These are phyloP conservation scores for Cantharis rufa DNA, from an alignment of 2,888 invertebrate species.

Conservation along the genomic window DNA sequence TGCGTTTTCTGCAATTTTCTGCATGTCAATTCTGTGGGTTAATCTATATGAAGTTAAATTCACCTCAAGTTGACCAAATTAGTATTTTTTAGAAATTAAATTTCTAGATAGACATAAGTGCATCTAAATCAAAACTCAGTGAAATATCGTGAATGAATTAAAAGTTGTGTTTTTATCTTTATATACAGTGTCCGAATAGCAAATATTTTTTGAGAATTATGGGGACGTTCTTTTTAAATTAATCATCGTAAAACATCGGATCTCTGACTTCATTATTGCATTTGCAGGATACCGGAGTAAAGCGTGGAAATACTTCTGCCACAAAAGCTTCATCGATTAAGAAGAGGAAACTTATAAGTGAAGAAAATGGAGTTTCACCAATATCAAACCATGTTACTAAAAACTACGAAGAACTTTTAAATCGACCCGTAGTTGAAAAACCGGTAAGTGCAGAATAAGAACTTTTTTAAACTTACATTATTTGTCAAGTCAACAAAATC, in stretches of 20 bases:
- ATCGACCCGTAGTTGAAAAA: slow-evolving; percentile 69
- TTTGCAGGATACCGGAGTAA: slow-evolving; percentile 8
- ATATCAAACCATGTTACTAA: slow-evolving; percentile 60
- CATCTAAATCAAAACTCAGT: too few species aligned
- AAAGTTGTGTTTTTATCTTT: too few species aligned
- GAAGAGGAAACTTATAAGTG: slow-evolving; percentile 35
- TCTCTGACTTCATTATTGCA: not conserved
- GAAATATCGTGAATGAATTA: too few species aligned
- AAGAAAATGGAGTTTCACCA: slow-evolving; percentile 62
- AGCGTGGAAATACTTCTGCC: slow-evolving; percentile 11
- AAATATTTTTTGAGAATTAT: not conserved
- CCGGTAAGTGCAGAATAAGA: slow-evolving; percentile 65
- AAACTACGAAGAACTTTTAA: slow-evolving; percentile 57
- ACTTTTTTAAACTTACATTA: not conserved
- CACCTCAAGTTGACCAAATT: too few species aligned
- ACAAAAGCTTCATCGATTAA: slow-evolving; percentile 26
- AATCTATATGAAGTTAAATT: too few species aligned
- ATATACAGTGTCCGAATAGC: not conserved
- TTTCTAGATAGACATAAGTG: too few species aligned
- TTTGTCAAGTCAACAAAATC: not conserved
- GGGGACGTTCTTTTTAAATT: not conserved
- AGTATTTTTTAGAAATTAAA: too few species aligned
- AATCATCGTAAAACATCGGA: not conserved
- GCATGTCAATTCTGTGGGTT: not conserved
- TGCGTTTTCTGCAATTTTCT: too few species aligned